A percentile compares a stretch with the other conserved stretches of the same genome.
These are phyloP conservation scores for Lota lota DNA, from an alignment of 2,113 vertebrate species.

Conservation along the genomic window DNA sequence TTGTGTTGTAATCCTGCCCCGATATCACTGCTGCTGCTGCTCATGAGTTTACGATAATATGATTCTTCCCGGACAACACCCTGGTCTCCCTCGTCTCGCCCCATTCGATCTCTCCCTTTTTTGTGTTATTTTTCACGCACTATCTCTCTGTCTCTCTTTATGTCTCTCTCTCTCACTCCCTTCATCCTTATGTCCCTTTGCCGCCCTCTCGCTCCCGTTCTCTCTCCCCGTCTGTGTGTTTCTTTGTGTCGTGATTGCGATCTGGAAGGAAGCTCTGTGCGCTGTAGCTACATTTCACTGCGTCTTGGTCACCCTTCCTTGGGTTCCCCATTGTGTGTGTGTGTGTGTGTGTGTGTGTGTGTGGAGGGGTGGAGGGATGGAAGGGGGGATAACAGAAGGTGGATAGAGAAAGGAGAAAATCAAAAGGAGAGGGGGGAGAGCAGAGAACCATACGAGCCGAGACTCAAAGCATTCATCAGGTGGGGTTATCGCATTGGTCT, in stretches of 20 bases:
- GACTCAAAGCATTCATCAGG: conserved; percentile 53
- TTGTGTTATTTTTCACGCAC: neutral
- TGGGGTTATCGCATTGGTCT: conserved; percentile 58
- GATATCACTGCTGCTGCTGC: no score
- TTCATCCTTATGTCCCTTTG: conserved; percentile 7
- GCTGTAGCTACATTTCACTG: conserved; percentile 18
- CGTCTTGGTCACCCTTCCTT: conserved; percentile 57
- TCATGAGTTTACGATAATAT: no score
- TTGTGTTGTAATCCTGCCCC: no score
- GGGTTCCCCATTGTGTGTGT: conserved; percentile 48
- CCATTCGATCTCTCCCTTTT: neutral
- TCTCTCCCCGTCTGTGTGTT: conserved; percentile 16
- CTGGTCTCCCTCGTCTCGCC: conserved; percentile 33
- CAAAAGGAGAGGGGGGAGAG: conserved; percentile 19
- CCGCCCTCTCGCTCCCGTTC: neutral
- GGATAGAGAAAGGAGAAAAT: conserved; percentile 5
- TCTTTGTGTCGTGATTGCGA: conserved; percentile 46
- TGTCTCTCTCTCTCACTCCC: conserved; percentile 32
- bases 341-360: neutral
- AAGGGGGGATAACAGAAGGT: conserved; percentile 4
- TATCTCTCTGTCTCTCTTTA: conserved; percentile 36
- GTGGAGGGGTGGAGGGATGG: neutral
- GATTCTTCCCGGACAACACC: no score
- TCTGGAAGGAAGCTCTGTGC: conserved; percentile 52
- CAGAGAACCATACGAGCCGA: conserved; percentile 33